Conservation (phyloP, 2,113 vertebrate genomes). For the Podarcis muralis region DNA sequence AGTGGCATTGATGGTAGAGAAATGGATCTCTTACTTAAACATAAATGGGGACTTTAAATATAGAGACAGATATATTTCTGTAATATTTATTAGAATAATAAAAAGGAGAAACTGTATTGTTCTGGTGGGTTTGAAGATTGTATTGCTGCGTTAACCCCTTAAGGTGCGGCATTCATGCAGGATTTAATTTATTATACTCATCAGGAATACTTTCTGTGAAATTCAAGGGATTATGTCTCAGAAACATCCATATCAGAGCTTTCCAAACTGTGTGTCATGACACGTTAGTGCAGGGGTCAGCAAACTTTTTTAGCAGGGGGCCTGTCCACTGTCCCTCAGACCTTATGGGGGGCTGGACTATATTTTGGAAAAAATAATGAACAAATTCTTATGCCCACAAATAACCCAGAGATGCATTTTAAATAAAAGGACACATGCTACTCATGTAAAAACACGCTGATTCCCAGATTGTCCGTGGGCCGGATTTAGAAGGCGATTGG, state of each 20-base stretch:
- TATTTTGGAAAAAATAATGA: no score
- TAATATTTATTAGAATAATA: slow-evolving; percentile 1
- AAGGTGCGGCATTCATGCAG: neutral
- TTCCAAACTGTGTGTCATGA: no score
- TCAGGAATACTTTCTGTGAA: neutral
- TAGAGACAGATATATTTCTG: neutral
- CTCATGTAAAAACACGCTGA: no score
- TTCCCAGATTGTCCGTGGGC: no score
- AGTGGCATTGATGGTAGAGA: neutral
- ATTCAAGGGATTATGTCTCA: neutral
- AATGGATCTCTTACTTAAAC: neutral
- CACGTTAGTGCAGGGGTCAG: no score
- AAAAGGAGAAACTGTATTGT: neutral
- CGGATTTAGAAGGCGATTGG: no score
- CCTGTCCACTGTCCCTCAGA: no score
- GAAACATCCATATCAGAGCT: neutral
- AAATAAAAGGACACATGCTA: no score
- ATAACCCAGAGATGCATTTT: no score
- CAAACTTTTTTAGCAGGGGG: no score
- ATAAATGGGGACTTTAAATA: neutral
- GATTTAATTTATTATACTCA: neutral
- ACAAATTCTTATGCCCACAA: no score
- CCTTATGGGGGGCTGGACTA: no score
- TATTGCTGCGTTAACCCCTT: neutral
- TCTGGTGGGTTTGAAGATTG: neutral